Evolutionary conservation across 2,797 vertebrate species (phyloP).

Genomic region (Gymnopithys bicolor): DNA sequence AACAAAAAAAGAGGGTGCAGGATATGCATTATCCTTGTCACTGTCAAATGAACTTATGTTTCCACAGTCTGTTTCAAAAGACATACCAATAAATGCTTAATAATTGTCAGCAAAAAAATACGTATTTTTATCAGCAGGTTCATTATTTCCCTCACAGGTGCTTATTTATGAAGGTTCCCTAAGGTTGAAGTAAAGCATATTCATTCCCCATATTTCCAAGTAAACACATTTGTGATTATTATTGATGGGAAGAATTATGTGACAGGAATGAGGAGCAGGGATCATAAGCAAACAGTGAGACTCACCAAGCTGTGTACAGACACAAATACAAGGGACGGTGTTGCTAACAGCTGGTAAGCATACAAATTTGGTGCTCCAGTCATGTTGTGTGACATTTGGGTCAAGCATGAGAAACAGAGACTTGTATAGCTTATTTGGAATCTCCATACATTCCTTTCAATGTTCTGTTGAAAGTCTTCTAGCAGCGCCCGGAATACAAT

Average conservation of each 20-base stretch:
- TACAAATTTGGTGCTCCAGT: background rate
- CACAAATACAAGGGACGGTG: background rate
- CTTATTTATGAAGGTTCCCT: conserved; percentile 24
- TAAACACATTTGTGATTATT: conserved; percentile 32
- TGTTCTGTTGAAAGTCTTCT: background rate
- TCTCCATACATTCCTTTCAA: background rate
- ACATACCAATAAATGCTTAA: conserved; percentile 3
- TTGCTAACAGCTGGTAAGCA: background rate
- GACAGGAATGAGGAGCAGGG: conserved; percentile 7
- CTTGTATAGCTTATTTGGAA: conserved; percentile 7
- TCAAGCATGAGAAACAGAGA: conserved; percentile 19
- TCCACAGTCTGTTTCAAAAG: background rate
- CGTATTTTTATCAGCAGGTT: conserved; percentile 13
- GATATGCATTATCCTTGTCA: background rate
- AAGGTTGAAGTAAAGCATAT: background rate
- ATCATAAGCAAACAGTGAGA: conserved; percentile 21
- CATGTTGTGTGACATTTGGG: background rate
- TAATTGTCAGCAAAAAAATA: background rate
- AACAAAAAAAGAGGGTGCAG: background rate
- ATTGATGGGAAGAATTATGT: conserved; percentile 32
- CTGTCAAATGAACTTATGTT: background rate
- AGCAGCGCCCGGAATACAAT: background rate
- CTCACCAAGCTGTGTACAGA: background rate
- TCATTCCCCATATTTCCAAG: background rate
- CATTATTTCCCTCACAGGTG: conserved; percentile 15